Percentiles rank a stretch among this genome's conserved stretches.
Conservation (phyloP, 1,140 invertebrate genomes). For the Ceratosolen solmsi region DNA sequence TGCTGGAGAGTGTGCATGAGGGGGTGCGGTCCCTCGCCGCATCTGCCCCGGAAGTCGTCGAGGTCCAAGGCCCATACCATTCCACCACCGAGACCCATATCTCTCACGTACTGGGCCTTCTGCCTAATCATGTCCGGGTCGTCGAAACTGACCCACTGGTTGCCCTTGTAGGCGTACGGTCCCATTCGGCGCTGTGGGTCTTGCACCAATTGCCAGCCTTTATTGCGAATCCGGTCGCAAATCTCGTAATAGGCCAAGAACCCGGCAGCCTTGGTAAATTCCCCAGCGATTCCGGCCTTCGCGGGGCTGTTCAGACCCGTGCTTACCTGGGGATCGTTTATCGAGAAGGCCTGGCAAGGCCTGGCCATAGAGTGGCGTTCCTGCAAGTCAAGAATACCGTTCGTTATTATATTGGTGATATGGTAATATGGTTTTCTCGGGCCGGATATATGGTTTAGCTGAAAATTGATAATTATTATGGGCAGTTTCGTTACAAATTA, state of each 20-base stretch:
- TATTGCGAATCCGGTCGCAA: slow-evolving; percentile 83
- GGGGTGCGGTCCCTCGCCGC: slow-evolving; percentile 84
- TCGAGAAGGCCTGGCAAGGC: slow-evolving; percentile 89
- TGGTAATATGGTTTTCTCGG: no score
- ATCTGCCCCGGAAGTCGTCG: slow-evolving; percentile 76
- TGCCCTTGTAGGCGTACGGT: slow-evolving; percentile 88
- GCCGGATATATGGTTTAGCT: no score
- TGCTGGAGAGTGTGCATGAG: slow-evolving; percentile 81
- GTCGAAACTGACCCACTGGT: slow-evolving; percentile 93
- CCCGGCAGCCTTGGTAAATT: slow-evolving; percentile 87
- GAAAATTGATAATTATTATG: no score
- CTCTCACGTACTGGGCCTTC: slow-evolving; percentile 84
- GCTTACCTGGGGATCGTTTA: slow-evolving; percentile 73
- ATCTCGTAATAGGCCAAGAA: slow-evolving; percentile 94
- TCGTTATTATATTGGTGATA: no score
- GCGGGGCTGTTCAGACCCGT: slow-evolving; percentile 82
- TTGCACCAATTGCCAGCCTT: slow-evolving; percentile 85
- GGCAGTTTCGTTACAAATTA: no score
- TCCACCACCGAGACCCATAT: slow-evolving; percentile 85
- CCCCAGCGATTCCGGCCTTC: slow-evolving; percentile 83
- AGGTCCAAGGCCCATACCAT: slow-evolving; percentile 91
- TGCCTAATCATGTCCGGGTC: slow-evolving; percentile 84
- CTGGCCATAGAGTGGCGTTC: slow-evolving; percentile 91
- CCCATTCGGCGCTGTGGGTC: slow-evolving; percentile 85
- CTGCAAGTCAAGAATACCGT: slow-evolving; percentile 44